A percentile compares a stretch with the other conserved stretches of the same genome.
phyloP scores from a whole-genome alignment of 2,113 vertebrate species.

The Thunnus thynnus region DNA sequence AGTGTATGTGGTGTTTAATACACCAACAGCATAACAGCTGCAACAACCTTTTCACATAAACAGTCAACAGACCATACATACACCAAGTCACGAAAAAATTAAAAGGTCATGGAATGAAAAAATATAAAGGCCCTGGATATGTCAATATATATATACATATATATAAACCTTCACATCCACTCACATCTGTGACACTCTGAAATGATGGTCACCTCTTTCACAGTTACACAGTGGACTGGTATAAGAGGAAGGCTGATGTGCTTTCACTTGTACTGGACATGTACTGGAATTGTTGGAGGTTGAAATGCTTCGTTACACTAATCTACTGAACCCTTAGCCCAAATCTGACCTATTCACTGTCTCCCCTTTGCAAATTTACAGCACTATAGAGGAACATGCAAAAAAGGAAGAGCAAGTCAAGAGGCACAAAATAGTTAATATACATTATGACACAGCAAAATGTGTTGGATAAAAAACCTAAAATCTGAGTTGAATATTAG shows the following conservation, averaged over 20 bases:
- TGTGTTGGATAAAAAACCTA: neutral
- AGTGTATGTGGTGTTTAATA: too few species aligned
- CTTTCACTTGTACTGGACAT: conserved; percentile 3
- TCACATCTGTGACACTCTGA: conserved; percentile 14
- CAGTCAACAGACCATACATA: too few species aligned
- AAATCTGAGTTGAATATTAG: neutral
- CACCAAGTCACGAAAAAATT: neutral
- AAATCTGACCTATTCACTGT: conserved; percentile 19
- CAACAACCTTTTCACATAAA: neutral
- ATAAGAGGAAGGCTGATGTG: conserved; percentile 19
- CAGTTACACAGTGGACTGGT: neutral
- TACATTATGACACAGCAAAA: neutral
- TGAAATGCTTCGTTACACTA: conserved; percentile 25
- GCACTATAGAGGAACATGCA: neutral
- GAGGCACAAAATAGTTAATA: neutral
- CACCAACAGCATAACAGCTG: neutral
- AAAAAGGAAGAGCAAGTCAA: neutral
- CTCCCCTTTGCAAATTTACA: conserved; percentile 7
- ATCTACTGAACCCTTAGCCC: conserved; percentile 37
- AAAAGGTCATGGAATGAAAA: neutral
- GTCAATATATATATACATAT: neutral
- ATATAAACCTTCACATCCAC: neutral
- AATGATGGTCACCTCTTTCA: conserved; percentile 35
- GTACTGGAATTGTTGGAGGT: conserved; percentile 24
- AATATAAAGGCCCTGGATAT: neutral